phyloP scores from a whole-genome alignment of 2,113 vertebrate species.

The Climacteris rufus region DNA sequence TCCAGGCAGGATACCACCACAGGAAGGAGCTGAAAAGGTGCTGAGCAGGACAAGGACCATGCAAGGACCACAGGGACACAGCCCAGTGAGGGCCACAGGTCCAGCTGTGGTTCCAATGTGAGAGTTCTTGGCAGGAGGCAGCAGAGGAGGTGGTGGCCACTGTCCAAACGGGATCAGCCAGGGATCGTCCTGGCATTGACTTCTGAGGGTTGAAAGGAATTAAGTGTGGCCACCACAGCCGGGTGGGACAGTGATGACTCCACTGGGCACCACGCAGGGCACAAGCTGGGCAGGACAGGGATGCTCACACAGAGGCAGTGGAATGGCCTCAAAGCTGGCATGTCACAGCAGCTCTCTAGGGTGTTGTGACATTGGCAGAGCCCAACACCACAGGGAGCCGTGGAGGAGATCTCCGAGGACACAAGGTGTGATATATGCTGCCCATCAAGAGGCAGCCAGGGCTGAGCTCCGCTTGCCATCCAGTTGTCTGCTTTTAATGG shows the following conservation, averaged over 20 bases:
- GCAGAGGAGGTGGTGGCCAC: background rate
- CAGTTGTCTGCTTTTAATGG: conserved; percentile 20
- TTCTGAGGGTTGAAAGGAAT: background rate
- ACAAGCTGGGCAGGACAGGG: background rate
- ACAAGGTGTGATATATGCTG: background rate
- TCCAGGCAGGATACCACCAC: rapidly evolving
- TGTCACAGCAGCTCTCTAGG: background rate
- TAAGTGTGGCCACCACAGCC: rapidly evolving
- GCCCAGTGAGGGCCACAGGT: rapidly evolving
- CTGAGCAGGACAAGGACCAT: background rate
- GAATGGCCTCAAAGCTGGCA: background rate
- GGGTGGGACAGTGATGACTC: rapidly evolving
- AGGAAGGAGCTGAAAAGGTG: background rate
- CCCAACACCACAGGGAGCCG: rapidly evolving
- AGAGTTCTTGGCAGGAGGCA: background rate
- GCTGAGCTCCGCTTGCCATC: background rate
- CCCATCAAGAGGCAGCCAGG: background rate
- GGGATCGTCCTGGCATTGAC: background rate
- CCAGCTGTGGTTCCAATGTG: background rate
- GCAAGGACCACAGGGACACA: rapidly evolving
- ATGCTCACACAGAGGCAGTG: background rate
- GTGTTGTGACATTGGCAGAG: background rate
- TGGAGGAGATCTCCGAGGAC: background rate
- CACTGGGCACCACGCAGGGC: rapidly evolving
- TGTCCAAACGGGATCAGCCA: rapidly evolving